phyloP scores from a whole-genome alignment of 2,113 vertebrate species.

The Agapornis roseicollis region DNA sequence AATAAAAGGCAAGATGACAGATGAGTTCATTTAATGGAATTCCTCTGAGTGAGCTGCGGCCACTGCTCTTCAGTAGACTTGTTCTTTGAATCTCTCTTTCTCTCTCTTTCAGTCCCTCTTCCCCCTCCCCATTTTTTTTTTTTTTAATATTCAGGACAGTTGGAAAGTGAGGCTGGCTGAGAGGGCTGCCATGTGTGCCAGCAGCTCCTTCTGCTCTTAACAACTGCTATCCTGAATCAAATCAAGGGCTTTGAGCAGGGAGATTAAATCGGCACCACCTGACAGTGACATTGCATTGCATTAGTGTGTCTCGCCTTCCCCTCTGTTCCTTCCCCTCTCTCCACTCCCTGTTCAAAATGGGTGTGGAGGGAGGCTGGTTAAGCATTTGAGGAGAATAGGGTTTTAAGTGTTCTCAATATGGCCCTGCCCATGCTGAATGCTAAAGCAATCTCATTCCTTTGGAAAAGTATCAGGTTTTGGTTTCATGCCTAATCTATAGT shows the following conservation, averaged over 20 bases:
- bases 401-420: neutral
- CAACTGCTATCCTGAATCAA: conserved; percentile 78
- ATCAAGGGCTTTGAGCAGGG: conserved; percentile 33
- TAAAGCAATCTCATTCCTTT: neutral
- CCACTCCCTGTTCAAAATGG: accelerated
- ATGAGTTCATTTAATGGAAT: conserved; percentile 88
- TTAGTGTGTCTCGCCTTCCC: neutral
- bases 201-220: conserved; percentile 76
- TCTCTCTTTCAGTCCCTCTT: neutral
- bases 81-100: conserved; percentile 9
- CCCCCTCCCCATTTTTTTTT: neutral
- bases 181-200: conserved; percentile 54
- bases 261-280: conserved; percentile 47
- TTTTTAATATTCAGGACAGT: conserved; percentile 68
- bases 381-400: neutral
- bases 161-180: conserved; percentile 69
- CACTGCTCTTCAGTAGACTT: conserved; percentile 66
- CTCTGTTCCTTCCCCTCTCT: neutral
- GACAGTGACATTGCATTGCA: neutral
- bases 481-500: neutral
- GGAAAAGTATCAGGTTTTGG: neutral
- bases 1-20: conserved; percentile 87
- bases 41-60: conserved; percentile 76
- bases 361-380: neutral
- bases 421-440: neutral